Base-by-base conservation (phyloP, 2,113 vertebrate species). In the Chaetodon trifascialis region DNA sequence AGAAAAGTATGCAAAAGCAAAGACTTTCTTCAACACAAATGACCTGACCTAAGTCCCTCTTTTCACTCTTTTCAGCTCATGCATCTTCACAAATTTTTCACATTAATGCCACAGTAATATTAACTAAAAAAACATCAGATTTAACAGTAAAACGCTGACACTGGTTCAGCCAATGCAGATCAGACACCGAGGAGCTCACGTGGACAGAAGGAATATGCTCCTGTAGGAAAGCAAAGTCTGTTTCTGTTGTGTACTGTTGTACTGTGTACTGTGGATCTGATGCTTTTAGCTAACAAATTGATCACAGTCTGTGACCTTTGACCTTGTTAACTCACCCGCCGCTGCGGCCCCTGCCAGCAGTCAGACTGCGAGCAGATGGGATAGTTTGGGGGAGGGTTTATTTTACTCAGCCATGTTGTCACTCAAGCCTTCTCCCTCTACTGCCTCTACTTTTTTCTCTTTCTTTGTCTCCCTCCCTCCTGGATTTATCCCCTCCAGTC, bases 271-370 rank as follows among this genome's bases (percentile, higher is more conserved):
- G 80, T 78, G 64, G 54, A 40, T 63, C 80, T 70, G 56, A 83
- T 9, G 52, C 83, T 77, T 73, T 60, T 56, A 64, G 83, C 67
- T 84, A 73, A 91, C 88, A 90, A 89, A 95, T 90, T 69, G 89
- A 95, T 94, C 87, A 17, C 73, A 89, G 93, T 93, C 90, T 93
- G 91, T 75, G 83, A 93, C 91, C 94, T 92, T 86, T 66, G 74
- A 49, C 89, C 86, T 70, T 86, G 63, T 89, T 92, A 81, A 87
- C 86, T 88, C 71, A 67, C 59, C 65, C 2, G 0, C 64, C n/a
- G n/a, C 73, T 25, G 16, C 42, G 5, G 25, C 51, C 30, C 44
- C 82, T 59, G 55, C 70, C 80, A 75, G 62, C 79, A 85, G 83
- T 91, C 87, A 76, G 89, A 60, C 79, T 77, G 59, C 1, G 30